Percentiles rank a stretch among this genome's conserved stretches.
These are phyloP conservation scores for Coilia nasus DNA, from an alignment of 2,797 vertebrate genomes.

Conservation along the genomic window DNA sequence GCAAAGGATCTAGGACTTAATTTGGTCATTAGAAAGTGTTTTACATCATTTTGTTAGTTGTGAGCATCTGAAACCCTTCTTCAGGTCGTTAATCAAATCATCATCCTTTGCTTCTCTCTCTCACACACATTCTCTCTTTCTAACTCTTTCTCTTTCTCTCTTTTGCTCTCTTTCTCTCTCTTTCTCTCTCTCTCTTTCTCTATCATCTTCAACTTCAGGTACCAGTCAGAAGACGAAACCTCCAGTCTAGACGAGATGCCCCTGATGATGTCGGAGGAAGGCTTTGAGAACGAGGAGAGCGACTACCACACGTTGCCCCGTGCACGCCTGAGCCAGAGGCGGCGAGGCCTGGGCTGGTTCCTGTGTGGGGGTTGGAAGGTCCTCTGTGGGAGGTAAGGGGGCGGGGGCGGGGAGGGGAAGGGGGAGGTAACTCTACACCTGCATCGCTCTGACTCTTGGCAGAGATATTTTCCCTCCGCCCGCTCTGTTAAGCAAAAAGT, in stretches of 20 bases:
- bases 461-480: background rate
- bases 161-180: background rate
- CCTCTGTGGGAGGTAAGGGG: constrained; percentile 86
- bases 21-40: background rate
- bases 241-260: constrained; percentile 97
- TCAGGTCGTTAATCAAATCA: background rate
- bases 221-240: constrained; percentile 90
- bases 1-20: background rate
- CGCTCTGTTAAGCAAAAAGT: background rate
- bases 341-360: constrained; percentile 87
- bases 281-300: constrained; percentile 94
- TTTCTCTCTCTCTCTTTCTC: background rate
- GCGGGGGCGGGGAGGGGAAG: background rate
- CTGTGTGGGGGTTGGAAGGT: constrained; percentile 91
- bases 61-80: background rate
- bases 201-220: constrained; percentile 73
- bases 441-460: background rate
- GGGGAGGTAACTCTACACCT: background rate
- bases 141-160: background rate
- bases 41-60: background rate
- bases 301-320: constrained; percentile 96
- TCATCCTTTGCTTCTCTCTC: background rate
- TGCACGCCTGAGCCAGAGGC: constrained; percentile 79
- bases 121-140: too few relatives aligned
- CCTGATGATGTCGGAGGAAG: constrained; percentile 99